Conservation (phyloP, 2,797 vertebrate genomes). For the Podarcis siculus region DNA sequence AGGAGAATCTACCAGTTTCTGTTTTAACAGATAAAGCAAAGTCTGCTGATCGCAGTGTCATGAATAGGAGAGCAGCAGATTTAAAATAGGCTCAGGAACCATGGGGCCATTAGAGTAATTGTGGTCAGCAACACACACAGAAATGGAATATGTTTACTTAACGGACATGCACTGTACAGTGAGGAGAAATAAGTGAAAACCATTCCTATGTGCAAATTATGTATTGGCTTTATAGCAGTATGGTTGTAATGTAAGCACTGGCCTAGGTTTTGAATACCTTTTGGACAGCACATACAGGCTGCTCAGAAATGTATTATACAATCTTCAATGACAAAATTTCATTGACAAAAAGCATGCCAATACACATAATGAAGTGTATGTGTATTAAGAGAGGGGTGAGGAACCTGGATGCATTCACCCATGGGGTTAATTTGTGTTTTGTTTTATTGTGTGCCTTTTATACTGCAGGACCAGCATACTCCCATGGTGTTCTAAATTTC, state of each 20-base stretch:
- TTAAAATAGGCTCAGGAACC: slow-evolving; percentile 30
- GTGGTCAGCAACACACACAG: slow-evolving; percentile 3
- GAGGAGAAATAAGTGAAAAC: neutral
- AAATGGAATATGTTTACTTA: slow-evolving; percentile 43
- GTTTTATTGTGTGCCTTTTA: no score
- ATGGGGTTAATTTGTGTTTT: no score
- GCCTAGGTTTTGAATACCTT: neutral
- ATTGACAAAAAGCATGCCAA: neutral
- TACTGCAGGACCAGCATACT: no score
- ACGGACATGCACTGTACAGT: slow-evolving; percentile 28
- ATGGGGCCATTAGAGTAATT: slow-evolving; percentile 17
- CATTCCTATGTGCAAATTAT: neutral
- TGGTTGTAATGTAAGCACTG: neutral
- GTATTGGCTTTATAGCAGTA: slow-evolving; percentile 27
- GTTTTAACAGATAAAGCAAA: neutral
- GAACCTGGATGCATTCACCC: no score
- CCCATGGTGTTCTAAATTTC: no score
- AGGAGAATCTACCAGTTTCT: neutral
- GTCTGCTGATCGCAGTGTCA: neutral
- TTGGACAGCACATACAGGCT: neutral
- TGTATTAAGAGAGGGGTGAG: neutral
- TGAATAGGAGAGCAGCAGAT: slow-evolving; percentile 21
- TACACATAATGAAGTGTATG: slow-evolving; percentile 31
- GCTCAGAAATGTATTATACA: slow-evolving; percentile 1
- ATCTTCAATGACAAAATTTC: slow-evolving; percentile 41